Evolutionary conservation across 2,888 invertebrate species (phyloP).

Genomic region (Eurytoma adleriae): DNA sequence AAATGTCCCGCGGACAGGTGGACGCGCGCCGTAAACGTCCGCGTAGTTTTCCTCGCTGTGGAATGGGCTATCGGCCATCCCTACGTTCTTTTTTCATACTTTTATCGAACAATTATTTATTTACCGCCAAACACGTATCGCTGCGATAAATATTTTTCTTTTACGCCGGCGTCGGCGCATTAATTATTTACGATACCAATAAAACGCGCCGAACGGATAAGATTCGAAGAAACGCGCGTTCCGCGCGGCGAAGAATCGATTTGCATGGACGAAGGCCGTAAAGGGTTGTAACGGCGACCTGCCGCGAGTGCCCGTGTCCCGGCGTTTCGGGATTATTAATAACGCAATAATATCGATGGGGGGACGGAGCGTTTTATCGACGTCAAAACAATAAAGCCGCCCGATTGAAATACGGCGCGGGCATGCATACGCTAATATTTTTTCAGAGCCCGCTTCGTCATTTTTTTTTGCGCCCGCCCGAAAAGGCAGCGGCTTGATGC

Average conservation of each 20-base stretch:
- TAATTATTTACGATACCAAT: too few relatives aligned
- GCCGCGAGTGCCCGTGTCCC: not conserved
- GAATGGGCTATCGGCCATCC: not conserved
- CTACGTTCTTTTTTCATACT: too few relatives aligned
- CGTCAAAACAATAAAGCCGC: constrained; percentile 47
- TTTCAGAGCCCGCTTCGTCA: not conserved
- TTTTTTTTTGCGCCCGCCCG: not conserved
- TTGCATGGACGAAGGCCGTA: constrained; percentile 28
- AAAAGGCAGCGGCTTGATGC: not conserved
- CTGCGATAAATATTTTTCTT: too few relatives aligned
- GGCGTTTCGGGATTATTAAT: constrained; percentile 38
- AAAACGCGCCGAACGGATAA: not conserved
- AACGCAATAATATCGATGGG: constrained; percentile 32
- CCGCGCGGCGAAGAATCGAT: constrained; percentile 28
- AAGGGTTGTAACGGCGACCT: constrained; percentile 22
- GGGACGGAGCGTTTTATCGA: constrained; percentile 30
- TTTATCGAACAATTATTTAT: too few relatives aligned
- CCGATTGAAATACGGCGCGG: constrained; percentile 46
- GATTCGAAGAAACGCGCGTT: not conserved
- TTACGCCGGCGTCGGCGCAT: not conserved
- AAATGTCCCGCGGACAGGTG: constrained; percentile 19
- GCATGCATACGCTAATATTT: not conserved
- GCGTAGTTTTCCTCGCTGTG: not conserved
- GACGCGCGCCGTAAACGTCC: not conserved
- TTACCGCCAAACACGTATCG: too few relatives aligned